Evolutionary conservation across 1,140 invertebrate genomes (phyloP).

Genomic region (Brachionus koreanus): DNA sequence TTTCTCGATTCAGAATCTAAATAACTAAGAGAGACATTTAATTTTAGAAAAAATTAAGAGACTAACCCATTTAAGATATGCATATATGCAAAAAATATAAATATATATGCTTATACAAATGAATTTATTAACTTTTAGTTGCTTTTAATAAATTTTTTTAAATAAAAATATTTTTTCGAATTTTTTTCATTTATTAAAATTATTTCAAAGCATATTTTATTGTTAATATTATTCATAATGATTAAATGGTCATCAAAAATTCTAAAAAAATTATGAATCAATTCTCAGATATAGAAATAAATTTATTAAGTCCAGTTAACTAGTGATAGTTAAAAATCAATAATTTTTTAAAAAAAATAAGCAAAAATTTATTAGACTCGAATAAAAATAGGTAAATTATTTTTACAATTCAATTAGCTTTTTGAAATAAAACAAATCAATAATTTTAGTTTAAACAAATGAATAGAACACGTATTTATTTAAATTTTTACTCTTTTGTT

Average conservation of each 20-base stretch:
- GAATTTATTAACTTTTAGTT: constrained; percentile 36
- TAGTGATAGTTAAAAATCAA: too few relatives aligned
- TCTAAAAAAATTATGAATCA: not conserved
- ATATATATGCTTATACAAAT: not conserved
- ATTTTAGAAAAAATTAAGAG: constrained; percentile 16
- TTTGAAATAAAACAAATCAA: too few relatives aligned
- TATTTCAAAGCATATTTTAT: not conserved
- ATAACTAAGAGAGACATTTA: constrained; percentile 6
- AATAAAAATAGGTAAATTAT: too few relatives aligned
- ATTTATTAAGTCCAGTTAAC: too few relatives aligned
- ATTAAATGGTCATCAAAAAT: not conserved
- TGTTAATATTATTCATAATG: not conserved
- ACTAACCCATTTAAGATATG: constrained; percentile 26
- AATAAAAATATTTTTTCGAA: not conserved
- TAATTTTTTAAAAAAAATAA: too few relatives aligned
- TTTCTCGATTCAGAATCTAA: not conserved
- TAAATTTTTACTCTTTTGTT: not conserved
- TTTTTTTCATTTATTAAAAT: not conserved
- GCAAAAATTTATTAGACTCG: too few relatives aligned
- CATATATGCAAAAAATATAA: not conserved
- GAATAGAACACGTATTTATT: too few relatives aligned
- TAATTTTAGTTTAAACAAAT: too few relatives aligned
- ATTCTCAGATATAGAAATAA: not conserved
- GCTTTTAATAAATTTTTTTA: not conserved
- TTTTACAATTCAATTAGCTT: too few relatives aligned